Base-by-base conservation (phyloP, 2,113 vertebrate genomes). In the Mungos mungo region DNA sequence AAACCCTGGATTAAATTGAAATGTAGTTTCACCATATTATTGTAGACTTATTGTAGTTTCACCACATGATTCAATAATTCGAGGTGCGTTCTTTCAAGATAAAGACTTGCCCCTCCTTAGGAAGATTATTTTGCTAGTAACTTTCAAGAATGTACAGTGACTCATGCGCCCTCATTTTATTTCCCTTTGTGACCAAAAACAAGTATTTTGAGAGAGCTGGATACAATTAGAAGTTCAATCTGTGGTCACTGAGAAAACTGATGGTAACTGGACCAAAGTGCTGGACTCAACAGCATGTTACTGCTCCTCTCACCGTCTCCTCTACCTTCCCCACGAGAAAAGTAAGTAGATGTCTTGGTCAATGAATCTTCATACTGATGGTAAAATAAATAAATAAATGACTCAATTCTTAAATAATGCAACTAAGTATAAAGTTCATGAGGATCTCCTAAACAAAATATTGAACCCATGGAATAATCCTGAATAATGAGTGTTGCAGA, bases 71-170 rank as follows among this genome's bases (percentile, higher is more conserved):
- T 95, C 35, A 95, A 52, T 88, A 93, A 74, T 57, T 60, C 68
- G 65, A 97, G 60, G 3, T 63, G 54, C 11, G 23, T 82, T 87
- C 38, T 89, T 95, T 95, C 41, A 89, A 71, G 47, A 90, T 80
- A 77, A 96, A 90, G 33, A 96, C 57, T 13, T 14, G 4, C 14
- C 31, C 25, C 77, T 74, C 38, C 68, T 88, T 88, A 79, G 50
- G 83, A 93, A 88, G 88, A 96, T 1, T 90, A 81, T 97, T 97
- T 96, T 95, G 92, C 71, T 88, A 94, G 45, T 52, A 90, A 92
- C 86, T 95, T 95, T 90, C 79, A 96, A 95, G 65, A 95, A 95
- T 93, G 79, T 63, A 45, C 38, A 88, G 19, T 98, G 97, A 97
- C 71, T 96, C 97, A 97, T 63, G 38, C 21, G 89, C 47, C 60